Evolutionary conservation across 2,888 invertebrate species (phyloP), one percentile per base, ranked within the genome.

Genomic region (Serrognathus titanus): DNA sequence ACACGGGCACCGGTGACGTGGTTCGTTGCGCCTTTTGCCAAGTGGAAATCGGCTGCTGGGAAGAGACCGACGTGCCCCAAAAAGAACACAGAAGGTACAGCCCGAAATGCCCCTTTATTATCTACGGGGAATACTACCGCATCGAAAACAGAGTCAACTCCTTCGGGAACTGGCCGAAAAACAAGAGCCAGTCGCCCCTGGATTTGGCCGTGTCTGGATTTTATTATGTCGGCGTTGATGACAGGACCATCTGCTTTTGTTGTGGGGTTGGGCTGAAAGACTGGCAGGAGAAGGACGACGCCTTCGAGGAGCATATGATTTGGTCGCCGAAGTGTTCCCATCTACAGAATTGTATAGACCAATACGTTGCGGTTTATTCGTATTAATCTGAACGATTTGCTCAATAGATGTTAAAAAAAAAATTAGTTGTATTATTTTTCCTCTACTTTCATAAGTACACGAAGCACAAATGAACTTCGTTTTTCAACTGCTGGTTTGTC

Each of bases 1-100:
- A 90, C 71, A 80, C 88, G 2, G 85, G 88, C 59, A 81, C 83
- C 39, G 83, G 83, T 8, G 89, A 90, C 71, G 78, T 84, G 71
- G 88, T 93, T 0, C 84, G 88, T 59, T 94, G 94, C 75, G 90
- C 88, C 1, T 94, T 87, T 82, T 94, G 94, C 67, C 83, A 85
- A 40, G 89, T 89, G 1, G 81, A 86, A 59, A 79, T 89, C 38
- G 80, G 85, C 6, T 76, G 80, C 36, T 90, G 89, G 83, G 83
- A 85, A 69, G 77, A 79, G 20, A 86, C 85, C 66, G 89, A 82
- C 73, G 79, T 84, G 65, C 90, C 91, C 0, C 79, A 85, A 58
- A 77, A 78, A 63, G 87, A 90, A 63, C 92, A 92, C 69, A 80
- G 82, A 70, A 73, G 79, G 53, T 81, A 81, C 66, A 86, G 83